These are phyloP conservation scores for Diarsia dahlii DNA, from an alignment of 2,888 invertebrate genomes.

Conservation along the genomic window DNA sequence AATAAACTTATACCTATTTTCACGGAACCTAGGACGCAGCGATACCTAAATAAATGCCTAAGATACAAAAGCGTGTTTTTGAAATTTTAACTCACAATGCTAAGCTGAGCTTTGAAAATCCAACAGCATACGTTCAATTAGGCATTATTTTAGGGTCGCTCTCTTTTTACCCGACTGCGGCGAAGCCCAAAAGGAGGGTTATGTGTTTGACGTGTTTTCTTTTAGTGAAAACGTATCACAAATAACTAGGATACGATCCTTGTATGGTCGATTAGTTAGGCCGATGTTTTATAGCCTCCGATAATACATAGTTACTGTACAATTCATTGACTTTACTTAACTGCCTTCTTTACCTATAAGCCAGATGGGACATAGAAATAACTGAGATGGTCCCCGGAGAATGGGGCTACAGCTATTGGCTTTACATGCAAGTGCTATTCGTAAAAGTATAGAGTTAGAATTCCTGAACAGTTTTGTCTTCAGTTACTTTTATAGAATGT, in stretches of 20 bases:
- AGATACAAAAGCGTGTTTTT: not conserved
- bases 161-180: no score
- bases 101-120: not conserved
- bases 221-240: not conserved
- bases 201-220: no score
- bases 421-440: conserved; percentile 10
- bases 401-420: not conserved
- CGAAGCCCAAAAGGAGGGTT: no score
- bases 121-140: not conserved
- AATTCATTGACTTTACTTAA: conserved; percentile 41
- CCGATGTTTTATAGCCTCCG: conserved; percentile 44
- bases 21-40: no score
- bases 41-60: not conserved
- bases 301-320: conserved; percentile 32
- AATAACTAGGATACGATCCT: conserved; percentile 8
- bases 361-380: conserved; percentile 55
- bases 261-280: conserved; percentile 42
- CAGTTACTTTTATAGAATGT: no score
- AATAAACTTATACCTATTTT: no score
- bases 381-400: conserved; percentile 10
- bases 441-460: not conserved
- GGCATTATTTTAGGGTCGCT: not conserved
- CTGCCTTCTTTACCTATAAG: conserved; percentile 33
- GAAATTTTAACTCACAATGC: not conserved
- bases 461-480: no score